Conservation (phyloP, 1,140 invertebrate genomes). For the Drosophila hydei region DNA sequence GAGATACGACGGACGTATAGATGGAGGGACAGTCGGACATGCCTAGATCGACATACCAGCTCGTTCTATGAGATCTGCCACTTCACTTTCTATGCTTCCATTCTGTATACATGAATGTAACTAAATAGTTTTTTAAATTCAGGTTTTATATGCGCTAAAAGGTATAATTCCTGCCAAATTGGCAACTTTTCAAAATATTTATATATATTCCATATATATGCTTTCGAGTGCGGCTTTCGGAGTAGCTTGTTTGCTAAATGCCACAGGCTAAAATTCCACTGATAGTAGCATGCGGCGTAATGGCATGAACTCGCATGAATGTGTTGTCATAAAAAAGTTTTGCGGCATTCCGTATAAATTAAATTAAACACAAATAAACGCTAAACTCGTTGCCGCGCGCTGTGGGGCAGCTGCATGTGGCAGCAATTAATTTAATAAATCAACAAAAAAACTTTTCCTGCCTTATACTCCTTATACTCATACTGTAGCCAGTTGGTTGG, state of each 20-base stretch:
- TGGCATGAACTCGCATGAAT: slow-evolving; percentile 16
- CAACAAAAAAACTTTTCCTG: slow-evolving; percentile 71
- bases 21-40: no score
- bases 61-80: no score
- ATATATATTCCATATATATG: no score
- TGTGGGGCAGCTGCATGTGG: slow-evolving; percentile 49
- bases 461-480: slow-evolving; percentile 31
- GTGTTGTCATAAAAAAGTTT: slow-evolving; percentile 56
- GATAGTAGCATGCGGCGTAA: background rate
- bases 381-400: slow-evolving; percentile 38
- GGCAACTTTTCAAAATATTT: no score
- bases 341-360: slow-evolving; percentile 67
- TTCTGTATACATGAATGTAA: no score
- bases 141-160: no score
- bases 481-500: background rate
- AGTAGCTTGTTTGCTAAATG: background rate
- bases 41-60: no score
- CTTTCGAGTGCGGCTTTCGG: no score
- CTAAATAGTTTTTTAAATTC: no score
- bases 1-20: no score
- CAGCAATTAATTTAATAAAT: slow-evolving; percentile 82
- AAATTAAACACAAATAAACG: slow-evolving; percentile 77
- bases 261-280: background rate
- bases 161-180: no score
- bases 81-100: no score